Percentiles rank a stretch among this genome's conserved stretches.
Conservation (phyloP, 2,797 vertebrate genomes). For the Jordanella pulchra region DNA sequence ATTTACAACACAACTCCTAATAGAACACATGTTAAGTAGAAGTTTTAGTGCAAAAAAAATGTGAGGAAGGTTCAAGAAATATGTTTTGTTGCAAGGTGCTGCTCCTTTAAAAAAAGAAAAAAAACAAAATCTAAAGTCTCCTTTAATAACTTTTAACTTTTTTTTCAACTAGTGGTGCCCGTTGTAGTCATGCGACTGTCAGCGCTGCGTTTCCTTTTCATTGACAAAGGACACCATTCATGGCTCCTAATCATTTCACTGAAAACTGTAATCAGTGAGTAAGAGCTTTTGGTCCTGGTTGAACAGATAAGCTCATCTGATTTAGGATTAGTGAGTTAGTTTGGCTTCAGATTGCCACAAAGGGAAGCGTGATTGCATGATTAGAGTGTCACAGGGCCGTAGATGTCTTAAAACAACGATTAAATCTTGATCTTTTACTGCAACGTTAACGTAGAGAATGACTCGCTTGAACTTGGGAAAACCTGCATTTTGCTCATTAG, state of each 20-base stretch:
- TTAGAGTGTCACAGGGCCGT: neutral
- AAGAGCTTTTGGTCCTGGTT: constrained; percentile 43
- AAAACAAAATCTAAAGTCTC: constrained; percentile 6
- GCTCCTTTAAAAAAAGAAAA: neutral
- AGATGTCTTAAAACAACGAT: neutral
- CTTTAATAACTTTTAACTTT: neutral
- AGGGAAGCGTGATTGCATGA: constrained; percentile 3
- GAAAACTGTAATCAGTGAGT: constrained; percentile 48
- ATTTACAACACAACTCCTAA: neutral
- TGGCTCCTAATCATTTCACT: constrained; percentile 49
- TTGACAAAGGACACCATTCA: constrained; percentile 55
- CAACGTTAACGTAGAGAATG: neutral
- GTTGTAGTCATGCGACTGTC: constrained; percentile 31
- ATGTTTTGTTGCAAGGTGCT: neutral
- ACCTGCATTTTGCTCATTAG: constrained; percentile 37
- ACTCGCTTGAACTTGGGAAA: constrained; percentile 5
- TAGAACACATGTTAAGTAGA: neutral
- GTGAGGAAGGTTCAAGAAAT: neutral
- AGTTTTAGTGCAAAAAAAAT: neutral
- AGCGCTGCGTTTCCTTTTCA: constrained; percentile 25
- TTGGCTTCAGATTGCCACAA: constrained; percentile 10
- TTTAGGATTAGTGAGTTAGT: constrained; percentile 35
- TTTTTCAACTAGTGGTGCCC: constrained; percentile 13
- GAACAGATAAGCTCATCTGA: constrained; percentile 49
- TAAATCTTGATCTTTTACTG: constrained; percentile 1